phyloP scores from a whole-genome alignment of 2,113 vertebrate genomes.

The Vidua chalybeata region DNA sequence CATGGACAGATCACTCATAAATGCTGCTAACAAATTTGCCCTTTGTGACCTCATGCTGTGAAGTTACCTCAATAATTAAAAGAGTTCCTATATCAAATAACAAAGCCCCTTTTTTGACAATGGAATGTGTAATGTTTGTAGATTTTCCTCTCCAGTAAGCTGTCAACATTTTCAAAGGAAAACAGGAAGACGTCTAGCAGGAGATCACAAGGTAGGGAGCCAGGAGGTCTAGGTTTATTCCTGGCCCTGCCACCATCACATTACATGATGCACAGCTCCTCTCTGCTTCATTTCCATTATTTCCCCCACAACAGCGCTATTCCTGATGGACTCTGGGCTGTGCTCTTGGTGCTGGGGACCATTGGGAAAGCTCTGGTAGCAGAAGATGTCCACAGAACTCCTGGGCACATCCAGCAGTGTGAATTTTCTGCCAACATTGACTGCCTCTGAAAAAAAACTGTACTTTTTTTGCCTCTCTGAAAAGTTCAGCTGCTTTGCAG shows the following conservation, averaged over 20 bases:
- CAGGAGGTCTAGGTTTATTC: constrained; percentile 30
- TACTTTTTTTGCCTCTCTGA: background rate
- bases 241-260: background rate
- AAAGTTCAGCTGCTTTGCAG: constrained; percentile 25
- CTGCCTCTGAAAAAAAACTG: background rate
- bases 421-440: background rate
- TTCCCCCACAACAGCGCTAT: background rate
- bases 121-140: constrained; percentile 73
- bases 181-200: constrained; percentile 25
- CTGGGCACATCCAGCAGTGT: background rate
- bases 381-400: background rate
- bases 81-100: constrained; percentile 73
- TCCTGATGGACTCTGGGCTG: background rate
- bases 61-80: constrained; percentile 78
- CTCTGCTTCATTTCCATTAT: background rate
- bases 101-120: constrained; percentile 61
- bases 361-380: background rate
- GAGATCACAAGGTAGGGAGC: constrained; percentile 41
- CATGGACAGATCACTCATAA: constrained; percentile 37
- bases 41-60: constrained; percentile 67
- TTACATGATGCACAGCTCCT: background rate
- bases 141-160: constrained; percentile 69
- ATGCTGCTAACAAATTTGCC: constrained; percentile 62
- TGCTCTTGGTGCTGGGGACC: background rate
- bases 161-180: constrained; percentile 68